phyloP scores from a whole-genome alignment of 2,888 invertebrate species.

The Malthinus flaveolus region DNA sequence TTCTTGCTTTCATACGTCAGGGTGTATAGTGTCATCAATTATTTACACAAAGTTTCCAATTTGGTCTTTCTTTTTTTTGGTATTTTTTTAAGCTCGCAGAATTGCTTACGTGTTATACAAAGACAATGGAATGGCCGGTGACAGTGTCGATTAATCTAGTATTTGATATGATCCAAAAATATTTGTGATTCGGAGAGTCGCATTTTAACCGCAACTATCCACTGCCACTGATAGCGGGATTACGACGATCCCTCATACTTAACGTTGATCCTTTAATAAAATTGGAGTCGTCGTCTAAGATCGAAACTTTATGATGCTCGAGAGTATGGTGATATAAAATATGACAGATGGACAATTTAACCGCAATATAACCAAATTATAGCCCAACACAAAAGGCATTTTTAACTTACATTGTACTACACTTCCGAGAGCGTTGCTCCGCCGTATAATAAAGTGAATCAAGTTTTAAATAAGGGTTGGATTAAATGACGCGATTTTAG shows the following conservation, averaged over 20 bases:
- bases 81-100: too few species aligned
- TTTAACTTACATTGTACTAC: conserved; percentile 23
- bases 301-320: conserved; percentile 1
- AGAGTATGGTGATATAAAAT: conserved; percentile 20
- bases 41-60: conserved; percentile 9
- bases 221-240: conserved; percentile 19
- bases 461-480: conserved; percentile 20
- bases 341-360: conserved; percentile 32
- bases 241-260: conserved; percentile 18
- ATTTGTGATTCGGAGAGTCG: conserved; percentile 1
- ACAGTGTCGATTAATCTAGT: conserved; percentile 6
- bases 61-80: not conserved
- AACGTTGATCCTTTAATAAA: not conserved
- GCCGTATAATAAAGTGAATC: conserved; percentile 8
- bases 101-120: too few species aligned
- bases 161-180: conserved; percentile 7
- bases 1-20: conserved; percentile 24
- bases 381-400: conserved; percentile 18
- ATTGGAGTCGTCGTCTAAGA: not conserved
- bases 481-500: conserved; percentile 34
- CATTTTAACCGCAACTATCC: conserved; percentile 19
- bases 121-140: not conserved
- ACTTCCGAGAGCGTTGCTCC: conserved; percentile 11
- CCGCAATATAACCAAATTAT: conserved; percentile 24
- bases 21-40: conserved; percentile 17